Conservation (phyloP, 92 coral and sea anemone species). For the Metridium senile region DNA sequence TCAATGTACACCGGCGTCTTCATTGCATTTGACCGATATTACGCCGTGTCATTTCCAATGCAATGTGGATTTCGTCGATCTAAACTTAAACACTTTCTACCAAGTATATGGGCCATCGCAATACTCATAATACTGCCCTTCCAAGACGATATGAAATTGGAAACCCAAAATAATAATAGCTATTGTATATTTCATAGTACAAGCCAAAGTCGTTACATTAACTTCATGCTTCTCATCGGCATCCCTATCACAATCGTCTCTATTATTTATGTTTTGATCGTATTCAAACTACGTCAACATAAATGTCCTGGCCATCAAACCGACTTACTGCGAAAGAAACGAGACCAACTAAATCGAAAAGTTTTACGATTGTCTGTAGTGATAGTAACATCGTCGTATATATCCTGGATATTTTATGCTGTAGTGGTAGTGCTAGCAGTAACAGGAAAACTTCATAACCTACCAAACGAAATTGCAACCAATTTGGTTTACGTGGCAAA, state of each 20-base stretch:
- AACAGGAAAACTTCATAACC: neutral
- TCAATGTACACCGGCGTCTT: slow-evolving; percentile 8
- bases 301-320: neutral
- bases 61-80: slow-evolving; percentile 3
- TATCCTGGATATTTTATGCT: neutral
- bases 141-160: neutral
- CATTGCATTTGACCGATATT: slow-evolving; percentile 20
- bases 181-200: neutral
- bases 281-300: neutral
- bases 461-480: neutral
- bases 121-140: neutral
- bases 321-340: neutral
- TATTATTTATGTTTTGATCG: neutral
- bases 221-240: neutral
- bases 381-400: neutral
- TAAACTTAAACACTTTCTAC: slow-evolving; percentile 8
- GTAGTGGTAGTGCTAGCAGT: neutral
- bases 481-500: neutral
- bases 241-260: neutral
- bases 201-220: neutral
- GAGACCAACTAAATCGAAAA: neutral
- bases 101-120: slow-evolving; percentile 14
- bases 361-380: neutral
- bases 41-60: slow-evolving; percentile 7
- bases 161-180: neutral